A percentile compares a stretch with the other conserved stretches of the same genome.
Conservation (phyloP, 2,113 vertebrate genomes). For the Amphiprion ocellaris region DNA sequence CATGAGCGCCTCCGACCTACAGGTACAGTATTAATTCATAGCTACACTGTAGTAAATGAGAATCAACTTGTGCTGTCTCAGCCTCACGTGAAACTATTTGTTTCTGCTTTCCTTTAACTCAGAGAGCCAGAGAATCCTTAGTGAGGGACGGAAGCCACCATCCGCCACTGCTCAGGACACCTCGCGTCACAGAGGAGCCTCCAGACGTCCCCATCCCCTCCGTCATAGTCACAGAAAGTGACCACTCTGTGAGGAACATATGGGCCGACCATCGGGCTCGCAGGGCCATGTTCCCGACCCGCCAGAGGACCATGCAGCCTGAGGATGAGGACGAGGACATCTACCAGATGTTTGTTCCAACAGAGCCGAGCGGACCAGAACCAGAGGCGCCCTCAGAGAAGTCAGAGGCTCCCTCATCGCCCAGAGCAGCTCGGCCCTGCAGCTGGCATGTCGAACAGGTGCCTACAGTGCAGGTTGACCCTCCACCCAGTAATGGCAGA, state of each 20-base stretch:
- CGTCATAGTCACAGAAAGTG: conserved; percentile 82
- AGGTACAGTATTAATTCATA: conserved; percentile 68
- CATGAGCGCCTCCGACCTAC: conserved; percentile 83
- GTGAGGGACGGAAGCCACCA: conserved; percentile 85
- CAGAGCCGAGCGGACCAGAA: conserved; percentile 82
- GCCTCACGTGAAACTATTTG: neutral
- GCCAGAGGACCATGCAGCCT: conserved; percentile 87
- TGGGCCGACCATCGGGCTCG: conserved; percentile 94
- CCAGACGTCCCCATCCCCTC: conserved; percentile 81
- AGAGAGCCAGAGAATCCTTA: conserved; percentile 90
- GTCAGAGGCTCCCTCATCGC: conserved; percentile 57
- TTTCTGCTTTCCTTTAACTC: conserved; percentile 22
- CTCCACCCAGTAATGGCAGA: conserved; percentile 78
- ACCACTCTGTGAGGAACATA: conserved; percentile 87
- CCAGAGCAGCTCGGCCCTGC: conserved; percentile 88
- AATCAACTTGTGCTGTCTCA: neutral
- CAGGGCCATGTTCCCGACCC: conserved; percentile 92
- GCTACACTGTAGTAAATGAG: neutral
- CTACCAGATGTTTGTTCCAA: conserved; percentile 96
- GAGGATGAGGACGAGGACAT: conserved; percentile 94
- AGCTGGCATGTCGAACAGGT: conserved; percentile 93
- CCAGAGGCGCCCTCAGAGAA: conserved; percentile 74
- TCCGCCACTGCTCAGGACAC: conserved; percentile 78
- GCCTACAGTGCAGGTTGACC: conserved; percentile 74
- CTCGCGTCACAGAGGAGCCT: conserved; percentile 81